Percentiles rank a stretch among this genome's conserved stretches.
These are phyloP conservation scores for Nomada lathburiana DNA, from an alignment of 2,888 invertebrate genomes.

Conservation along the genomic window DNA sequence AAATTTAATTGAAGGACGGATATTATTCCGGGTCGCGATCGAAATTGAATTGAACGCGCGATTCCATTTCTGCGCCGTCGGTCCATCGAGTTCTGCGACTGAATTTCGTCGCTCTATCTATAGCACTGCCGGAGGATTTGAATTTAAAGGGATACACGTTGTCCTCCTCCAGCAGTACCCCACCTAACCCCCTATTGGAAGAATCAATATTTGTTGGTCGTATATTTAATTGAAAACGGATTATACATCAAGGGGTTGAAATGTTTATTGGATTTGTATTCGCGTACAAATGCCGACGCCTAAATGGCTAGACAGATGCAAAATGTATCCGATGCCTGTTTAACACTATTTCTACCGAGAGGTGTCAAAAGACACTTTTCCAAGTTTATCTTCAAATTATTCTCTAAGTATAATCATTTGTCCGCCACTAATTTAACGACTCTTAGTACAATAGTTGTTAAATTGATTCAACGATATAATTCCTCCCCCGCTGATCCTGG, in stretches of 20 bases:
- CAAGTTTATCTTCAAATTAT: no score
- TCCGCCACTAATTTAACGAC: no score
- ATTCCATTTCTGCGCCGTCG: slow-evolving; percentile 34
- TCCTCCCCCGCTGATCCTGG: no score
- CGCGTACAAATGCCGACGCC: neutral
- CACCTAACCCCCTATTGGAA: no score
- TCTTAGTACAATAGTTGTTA: no score
- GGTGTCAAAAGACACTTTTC: no score
- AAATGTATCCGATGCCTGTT: no score
- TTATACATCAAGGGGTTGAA: no score
- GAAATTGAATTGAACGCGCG: slow-evolving; percentile 39
- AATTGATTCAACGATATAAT: no score
- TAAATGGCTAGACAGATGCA: neutral
- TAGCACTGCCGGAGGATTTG: slow-evolving; percentile 26
- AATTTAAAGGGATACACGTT: slow-evolving; percentile 20
- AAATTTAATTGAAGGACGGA: slow-evolving; percentile 44
- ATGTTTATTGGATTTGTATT: neutral
- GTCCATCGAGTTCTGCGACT: slow-evolving; percentile 27
- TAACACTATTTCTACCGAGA: no score
- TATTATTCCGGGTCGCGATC: slow-evolving; percentile 34
- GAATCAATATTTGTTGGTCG: neutral
- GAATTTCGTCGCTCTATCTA: slow-evolving; percentile 15
- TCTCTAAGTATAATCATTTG: no score
- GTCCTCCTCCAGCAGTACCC: no score
- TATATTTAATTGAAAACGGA: neutral